phyloP scores from a whole-genome alignment of 2,797 vertebrate species.

The Epinephelus awoara region DNA sequence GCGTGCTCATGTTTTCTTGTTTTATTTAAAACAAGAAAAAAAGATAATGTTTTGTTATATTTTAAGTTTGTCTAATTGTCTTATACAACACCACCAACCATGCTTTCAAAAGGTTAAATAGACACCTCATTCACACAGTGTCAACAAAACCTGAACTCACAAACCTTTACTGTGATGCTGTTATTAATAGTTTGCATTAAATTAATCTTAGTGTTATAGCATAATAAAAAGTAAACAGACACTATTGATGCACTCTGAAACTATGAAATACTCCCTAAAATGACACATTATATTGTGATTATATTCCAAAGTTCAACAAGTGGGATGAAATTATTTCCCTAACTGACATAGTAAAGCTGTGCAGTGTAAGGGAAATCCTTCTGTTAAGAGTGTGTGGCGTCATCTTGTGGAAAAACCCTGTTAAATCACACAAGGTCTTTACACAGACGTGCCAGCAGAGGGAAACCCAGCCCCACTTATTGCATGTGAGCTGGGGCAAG shows the following conservation, averaged over 20 bases:
- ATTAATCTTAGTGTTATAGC: not conserved
- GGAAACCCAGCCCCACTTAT: constrained; percentile 65
- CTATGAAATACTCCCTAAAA: no score
- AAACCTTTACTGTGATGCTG: not conserved
- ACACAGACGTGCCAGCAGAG: constrained; percentile 70
- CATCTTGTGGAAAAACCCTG: constrained; percentile 62
- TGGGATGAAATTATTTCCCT: not conserved
- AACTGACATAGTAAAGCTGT: not conserved
- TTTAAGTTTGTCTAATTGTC: no score
- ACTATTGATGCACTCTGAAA: not conserved
- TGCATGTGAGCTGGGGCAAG: not conserved
- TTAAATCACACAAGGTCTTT: constrained; percentile 33
- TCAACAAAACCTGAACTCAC: not conserved
- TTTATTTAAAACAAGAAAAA: no score
- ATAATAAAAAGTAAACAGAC: not conserved
- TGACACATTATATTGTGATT: no score
- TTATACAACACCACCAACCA: not conserved
- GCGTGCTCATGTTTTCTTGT: no score
- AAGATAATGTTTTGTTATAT: not conserved
- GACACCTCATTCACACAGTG: not conserved
- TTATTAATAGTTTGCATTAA: not conserved
- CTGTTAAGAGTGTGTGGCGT: constrained; percentile 31
- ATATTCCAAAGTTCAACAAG: not conserved
- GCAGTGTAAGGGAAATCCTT: constrained; percentile 41
- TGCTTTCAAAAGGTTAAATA: not conserved